phyloP scores from a whole-genome alignment of 2,797 vertebrate genomes.

The Trematomus bernacchii region DNA sequence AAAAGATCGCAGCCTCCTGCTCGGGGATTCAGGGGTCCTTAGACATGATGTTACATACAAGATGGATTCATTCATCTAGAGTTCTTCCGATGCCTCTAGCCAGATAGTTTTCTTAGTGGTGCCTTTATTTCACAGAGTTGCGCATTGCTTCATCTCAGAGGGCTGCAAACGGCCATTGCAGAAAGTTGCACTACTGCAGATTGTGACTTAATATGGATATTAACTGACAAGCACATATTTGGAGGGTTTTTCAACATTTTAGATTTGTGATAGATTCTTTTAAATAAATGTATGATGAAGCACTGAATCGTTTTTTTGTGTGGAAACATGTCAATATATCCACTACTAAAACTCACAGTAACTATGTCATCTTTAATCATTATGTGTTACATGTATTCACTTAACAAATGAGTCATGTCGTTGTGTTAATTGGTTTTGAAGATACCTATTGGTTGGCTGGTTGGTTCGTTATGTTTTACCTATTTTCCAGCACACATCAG shows the following conservation, averaged over 20 bases:
- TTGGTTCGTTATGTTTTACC: neutral
- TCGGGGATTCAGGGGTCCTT: slow-evolving; percentile 63
- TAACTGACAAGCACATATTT: slow-evolving; percentile 20
- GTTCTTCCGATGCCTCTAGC: slow-evolving; percentile 54
- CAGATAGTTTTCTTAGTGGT: slow-evolving; percentile 60
- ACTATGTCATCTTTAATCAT: neutral
- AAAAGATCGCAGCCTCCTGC: slow-evolving; percentile 62
- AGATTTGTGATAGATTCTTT: neutral
- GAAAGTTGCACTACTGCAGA: slow-evolving; percentile 46
- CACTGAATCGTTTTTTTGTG: neutral
- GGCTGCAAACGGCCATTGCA: slow-evolving; percentile 50
- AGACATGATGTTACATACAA: slow-evolving; percentile 64
- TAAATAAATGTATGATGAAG: neutral
- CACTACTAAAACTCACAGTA: neutral
- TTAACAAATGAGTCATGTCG: neutral
- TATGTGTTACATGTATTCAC: neutral
- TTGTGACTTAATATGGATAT: slow-evolving; percentile 48
- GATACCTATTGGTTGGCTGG: neutral
- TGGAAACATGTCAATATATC: neutral
- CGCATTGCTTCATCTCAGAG: slow-evolving; percentile 49
- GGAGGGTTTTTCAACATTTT: slow-evolving; percentile 9
- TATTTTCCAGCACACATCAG: slow-evolving; percentile 5
- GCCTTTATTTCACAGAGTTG: slow-evolving; percentile 64
- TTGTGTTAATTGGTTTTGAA: neutral
- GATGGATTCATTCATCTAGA: slow-evolving; percentile 67